These are phyloP conservation scores for Tillus elongatus DNA, from an alignment of 2,888 invertebrate genomes.

Conservation along the genomic window DNA sequence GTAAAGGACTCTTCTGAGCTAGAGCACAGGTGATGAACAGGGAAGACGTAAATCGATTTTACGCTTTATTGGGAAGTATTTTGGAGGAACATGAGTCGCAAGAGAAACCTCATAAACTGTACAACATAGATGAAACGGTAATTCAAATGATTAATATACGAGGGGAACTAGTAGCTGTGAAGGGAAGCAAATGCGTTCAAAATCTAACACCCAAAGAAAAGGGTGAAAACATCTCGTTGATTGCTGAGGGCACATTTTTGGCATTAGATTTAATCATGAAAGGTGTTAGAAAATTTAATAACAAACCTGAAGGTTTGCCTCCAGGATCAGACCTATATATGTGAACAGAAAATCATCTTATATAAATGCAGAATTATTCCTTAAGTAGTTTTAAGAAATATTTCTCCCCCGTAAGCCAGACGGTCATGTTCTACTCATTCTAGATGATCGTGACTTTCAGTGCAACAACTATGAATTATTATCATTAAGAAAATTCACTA, in stretches of 20 bases:
- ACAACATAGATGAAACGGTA: conserved; percentile 1
- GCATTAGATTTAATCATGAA: background rate
- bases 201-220: conserved; percentile 1
- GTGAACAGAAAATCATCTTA: background rate
- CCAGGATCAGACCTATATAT: background rate
- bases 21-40: conserved; percentile 1
- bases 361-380: conserved; percentile 1
- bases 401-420: conserved; percentile 1
- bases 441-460: background rate
- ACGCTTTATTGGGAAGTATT: conserved; percentile 1
- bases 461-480: conserved; percentile 3
- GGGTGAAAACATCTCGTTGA: conserved; percentile 3
- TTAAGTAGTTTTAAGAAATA: conserved; percentile 1
- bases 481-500: too few species aligned
- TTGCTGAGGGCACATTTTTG: conserved; percentile 1
- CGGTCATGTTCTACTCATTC: background rate
- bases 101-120: background rate
- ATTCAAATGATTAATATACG: background rate
- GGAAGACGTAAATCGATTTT: background rate
- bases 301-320: conserved; percentile 2
- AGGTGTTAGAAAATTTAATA: background rate
- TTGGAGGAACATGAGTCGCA: conserved; percentile 1
- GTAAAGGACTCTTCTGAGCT: background rate
- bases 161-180: conserved; percentile 1
- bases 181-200: conserved; percentile 3